Evolutionary conservation across 37 sponge, comb jelly and placozoan species (phyloP).

Genomic region (Amphimedon queenslandica): DNA sequence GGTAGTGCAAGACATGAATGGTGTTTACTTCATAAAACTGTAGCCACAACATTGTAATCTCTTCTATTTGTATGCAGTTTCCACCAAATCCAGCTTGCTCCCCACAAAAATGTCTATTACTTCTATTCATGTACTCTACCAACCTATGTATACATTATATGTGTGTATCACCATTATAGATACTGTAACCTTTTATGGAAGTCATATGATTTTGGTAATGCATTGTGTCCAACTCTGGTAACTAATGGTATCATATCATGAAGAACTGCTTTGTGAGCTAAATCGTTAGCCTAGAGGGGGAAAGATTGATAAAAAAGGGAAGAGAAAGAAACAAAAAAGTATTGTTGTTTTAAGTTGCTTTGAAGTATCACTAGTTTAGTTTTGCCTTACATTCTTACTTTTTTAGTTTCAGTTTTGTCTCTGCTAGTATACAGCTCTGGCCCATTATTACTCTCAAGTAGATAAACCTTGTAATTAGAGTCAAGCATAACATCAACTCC

Average conservation of each 20-base stretch:
- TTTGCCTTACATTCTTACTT: neutral
- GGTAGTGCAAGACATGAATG: too few relatives aligned
- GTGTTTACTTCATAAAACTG: slow-evolving; percentile 45
- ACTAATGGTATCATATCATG: slow-evolving; percentile 75
- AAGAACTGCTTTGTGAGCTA: slow-evolving; percentile 80
- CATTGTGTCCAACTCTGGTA: slow-evolving; percentile 5
- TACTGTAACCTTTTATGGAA: slow-evolving; percentile 33
- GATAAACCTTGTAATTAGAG: slow-evolving; percentile 29
- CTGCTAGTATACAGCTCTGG: slow-evolving; percentile 86
- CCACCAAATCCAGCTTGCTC: slow-evolving; percentile 54
- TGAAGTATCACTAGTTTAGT: neutral
- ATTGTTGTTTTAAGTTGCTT: too few relatives aligned
- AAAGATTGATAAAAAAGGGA: neutral
- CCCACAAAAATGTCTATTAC: slow-evolving; percentile 1
- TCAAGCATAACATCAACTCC: slow-evolving; percentile 83
- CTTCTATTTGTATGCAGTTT: slow-evolving; percentile 32
- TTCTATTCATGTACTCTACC: slow-evolving; percentile 10
- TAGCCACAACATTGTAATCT: slow-evolving; percentile 55
- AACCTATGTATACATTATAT: neutral
- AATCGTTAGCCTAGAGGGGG: slow-evolving; percentile 61
- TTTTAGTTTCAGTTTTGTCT: slow-evolving; percentile 48
- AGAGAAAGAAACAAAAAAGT: neutral
- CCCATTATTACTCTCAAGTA: slow-evolving; percentile 84
- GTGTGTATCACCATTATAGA: neutral
- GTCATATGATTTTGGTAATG: neutral